Evolutionary conservation across 2,888 invertebrate genomes (phyloP), one percentile per base, ranked within the genome.

Genomic region (Stegophylla sp.): DNA sequence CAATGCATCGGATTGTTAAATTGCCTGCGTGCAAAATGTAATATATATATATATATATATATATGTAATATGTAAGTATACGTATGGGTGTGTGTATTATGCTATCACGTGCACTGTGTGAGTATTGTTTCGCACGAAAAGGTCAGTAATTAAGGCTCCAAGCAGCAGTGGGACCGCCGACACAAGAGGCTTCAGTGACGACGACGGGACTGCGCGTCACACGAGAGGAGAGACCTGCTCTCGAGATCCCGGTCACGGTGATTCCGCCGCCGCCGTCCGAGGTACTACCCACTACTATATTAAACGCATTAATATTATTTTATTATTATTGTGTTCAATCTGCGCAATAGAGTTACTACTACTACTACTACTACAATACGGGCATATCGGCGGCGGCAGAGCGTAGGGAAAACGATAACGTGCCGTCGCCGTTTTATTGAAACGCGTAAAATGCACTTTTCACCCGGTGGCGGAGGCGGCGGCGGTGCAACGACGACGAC

Each of bases 51-150:
- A 1, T 20, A 64, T 20, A 43, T 13, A 66, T 15, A 23, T 51
- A 48, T 4, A 9, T 26, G 13, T 45, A 48, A 15, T 17, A n/a
- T 59, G 59, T 26, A 15, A 2, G 61, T 34, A 7, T 34, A 7
- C 12, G 45, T 45, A 12, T 12, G 15, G 7, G 15, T 1, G 45
- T 9, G n/a, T 53, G 28, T 69, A 63, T 34, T 63, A 51, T 63
- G 15, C n/a, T 26, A 43, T 10, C 59, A 43, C 17, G 28, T 20
- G 28, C 73, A n/a, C n/a, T n/a, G n/a, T n/a, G n/a, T n/a, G n/a
- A n/a, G 45, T 74, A 74, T 63, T 63, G 74, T 63, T 74, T 63
- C 61, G n/a, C 59, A 28, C 73, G 73, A 45, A 73, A 28, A 73
- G 73, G 59, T 59, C 73, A 72, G 72, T 59, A 43, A 72, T 26